phyloP scores from a whole-genome alignment of 2,888 invertebrate genomes.

The Teleogryllus oceanicus region DNA sequence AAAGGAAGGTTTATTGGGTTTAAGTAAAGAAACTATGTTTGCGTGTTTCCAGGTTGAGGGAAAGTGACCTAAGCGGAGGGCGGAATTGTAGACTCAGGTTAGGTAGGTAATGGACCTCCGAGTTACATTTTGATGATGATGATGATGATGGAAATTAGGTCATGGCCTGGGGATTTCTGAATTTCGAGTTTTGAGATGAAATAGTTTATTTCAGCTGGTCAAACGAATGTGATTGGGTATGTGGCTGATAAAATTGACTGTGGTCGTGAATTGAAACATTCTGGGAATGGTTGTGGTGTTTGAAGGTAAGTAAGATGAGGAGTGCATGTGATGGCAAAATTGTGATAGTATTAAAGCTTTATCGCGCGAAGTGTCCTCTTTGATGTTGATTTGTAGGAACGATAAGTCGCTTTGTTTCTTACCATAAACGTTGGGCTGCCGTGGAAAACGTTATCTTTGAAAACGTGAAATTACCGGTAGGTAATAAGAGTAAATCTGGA shows the following conservation, averaged over 20 bases:
- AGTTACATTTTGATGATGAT: not conserved
- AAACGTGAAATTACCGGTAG: no score
- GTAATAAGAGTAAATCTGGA: no score
- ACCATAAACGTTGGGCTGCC: no score
- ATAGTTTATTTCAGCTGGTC: not conserved
- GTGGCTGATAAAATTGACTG: not conserved
- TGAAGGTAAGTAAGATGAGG: no score
- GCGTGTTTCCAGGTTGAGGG: not conserved
- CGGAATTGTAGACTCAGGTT: not conserved
- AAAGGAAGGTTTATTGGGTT: not conserved
- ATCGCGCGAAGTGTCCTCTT: no score
- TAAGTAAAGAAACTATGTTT: not conserved
- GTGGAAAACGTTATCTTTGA: no score
- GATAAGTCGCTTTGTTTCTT: no score
- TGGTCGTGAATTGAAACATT: no score
- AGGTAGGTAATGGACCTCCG: not conserved
- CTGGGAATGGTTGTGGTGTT: no score
- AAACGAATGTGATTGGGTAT: not conserved
- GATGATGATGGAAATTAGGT: not conserved
- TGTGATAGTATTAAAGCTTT: no score
- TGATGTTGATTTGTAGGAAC: no score
- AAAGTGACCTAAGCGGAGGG: not conserved
- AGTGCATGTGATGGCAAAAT: no score
- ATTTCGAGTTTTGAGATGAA: not conserved
- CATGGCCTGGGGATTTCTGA: not conserved